A percentile compares a stretch with the other conserved stretches of the same genome.
These are phyloP conservation scores for Syndactyla subalaris DNA, from an alignment of 2,797 vertebrate genomes.

Conservation along the genomic window DNA sequence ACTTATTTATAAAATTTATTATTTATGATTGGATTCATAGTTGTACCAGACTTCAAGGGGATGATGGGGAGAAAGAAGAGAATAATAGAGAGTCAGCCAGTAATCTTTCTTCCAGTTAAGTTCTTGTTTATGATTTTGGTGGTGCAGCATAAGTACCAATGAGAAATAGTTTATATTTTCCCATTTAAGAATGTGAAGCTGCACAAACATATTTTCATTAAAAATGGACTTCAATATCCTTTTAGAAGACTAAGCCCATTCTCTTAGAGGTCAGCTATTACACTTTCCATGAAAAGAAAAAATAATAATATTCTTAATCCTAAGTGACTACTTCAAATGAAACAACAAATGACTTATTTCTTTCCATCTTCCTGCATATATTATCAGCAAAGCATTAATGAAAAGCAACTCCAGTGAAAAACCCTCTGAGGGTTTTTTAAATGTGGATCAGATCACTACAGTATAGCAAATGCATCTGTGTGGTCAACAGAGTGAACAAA, in stretches of 20 bases:
- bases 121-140: neutral
- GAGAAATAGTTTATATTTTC: neutral
- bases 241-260: neutral
- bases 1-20: neutral
- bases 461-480: neutral
- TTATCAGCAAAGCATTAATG: slow-evolving; percentile 21
- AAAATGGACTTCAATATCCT: neutral
- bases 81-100: neutral
- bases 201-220: neutral
- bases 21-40: neutral
- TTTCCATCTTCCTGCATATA: neutral
- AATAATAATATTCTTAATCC: slow-evolving; percentile 3
- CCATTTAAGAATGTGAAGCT: neutral
- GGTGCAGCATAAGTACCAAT: neutral
- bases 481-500: neutral
- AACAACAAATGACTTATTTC: slow-evolving; percentile 22
- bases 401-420: slow-evolving; percentile 1
- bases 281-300: neutral
- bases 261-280: slow-evolving; percentile 19
- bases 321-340: slow-evolving; percentile 23
- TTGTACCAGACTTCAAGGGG: neutral
- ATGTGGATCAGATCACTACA: neutral
- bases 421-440: neutral
- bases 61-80: rapidly evolving
- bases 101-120: neutral